Conservation (phyloP, 2,113 vertebrate genomes). For the Baryphthengus martii region DNA sequence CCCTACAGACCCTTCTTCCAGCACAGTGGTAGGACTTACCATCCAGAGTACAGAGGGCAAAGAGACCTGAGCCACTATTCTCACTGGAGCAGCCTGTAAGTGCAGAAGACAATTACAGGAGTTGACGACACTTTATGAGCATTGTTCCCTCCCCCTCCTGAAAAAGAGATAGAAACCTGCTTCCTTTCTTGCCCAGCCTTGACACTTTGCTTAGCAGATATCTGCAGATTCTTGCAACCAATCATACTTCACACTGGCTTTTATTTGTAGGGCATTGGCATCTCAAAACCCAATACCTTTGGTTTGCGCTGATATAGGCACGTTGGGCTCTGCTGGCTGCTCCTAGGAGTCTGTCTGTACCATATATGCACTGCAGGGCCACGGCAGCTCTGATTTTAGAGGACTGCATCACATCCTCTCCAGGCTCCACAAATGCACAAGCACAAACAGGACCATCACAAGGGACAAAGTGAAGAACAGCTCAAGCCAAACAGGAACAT, state of each 20-base stretch:
- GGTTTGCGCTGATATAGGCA: background rate
- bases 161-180: background rate
- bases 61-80: conserved; percentile 79
- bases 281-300: background rate
- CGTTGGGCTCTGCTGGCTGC: background rate
- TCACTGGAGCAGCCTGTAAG: conserved; percentile 51
- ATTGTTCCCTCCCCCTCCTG: background rate
- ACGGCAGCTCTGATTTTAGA: background rate
- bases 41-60: conserved; percentile 95
- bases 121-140: background rate
- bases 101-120: background rate
- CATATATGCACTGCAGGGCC: background rate
- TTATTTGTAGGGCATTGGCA: background rate
- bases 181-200: background rate
- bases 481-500: background rate
- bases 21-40: conserved; percentile 75
- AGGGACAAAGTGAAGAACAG: background rate
- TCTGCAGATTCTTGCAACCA: background rate
- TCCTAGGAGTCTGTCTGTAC: background rate
- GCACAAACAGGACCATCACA: background rate
- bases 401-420: background rate
- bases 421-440: background rate
- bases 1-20: background rate
- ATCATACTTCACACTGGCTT: background rate
- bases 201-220: background rate